Base-by-base conservation (phyloP, 64 coral and sea anemone genomes). In the Stichodactyla mertensii region DNA sequence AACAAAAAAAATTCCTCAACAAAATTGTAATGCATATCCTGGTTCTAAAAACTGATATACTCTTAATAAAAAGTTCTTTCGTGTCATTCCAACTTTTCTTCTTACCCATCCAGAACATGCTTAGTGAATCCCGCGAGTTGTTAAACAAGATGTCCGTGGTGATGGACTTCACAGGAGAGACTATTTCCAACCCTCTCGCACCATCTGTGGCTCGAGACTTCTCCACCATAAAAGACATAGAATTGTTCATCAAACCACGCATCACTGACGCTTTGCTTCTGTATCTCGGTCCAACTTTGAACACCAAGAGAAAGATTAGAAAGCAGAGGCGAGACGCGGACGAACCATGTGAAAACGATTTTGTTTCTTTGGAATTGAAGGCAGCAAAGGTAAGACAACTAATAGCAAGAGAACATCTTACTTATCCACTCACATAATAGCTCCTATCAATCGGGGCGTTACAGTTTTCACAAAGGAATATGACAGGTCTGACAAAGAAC, bases 201-300 rank as follows among this genome's bases (percentile, higher is more conserved):
- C 85, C 90, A 16, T 52, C 58, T 45, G 77, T 79, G 52, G 19
- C 84, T 19, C 77, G 80, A 19, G 53, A 66, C 26, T 28, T 58
- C 28, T 81, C 77, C 52, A 61, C 52, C 4, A 7, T 54, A 60
- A 54, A 87, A 51, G 26, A 92, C 77, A 27, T 87, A 14, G 77
- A 82, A 1, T 16, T 92, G 78, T 87, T 81, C 51, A 19, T 79
- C 52, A 92, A 92, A 57, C 90, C 90, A 52, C 84, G 86, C 14
- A 55, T 82, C 20, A 64, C 84, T 55, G 85, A 92, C 87, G 90
- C 84, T 7, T 53, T 92, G 0, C 10, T 92, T 16, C 9, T 92
- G 77, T 92, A 82, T 27, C 23, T 87, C 51, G 90, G 90, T 20
- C 51, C 60, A 59, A 66, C 78, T 36, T 51, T 15, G 14, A 26